A percentile compares a stretch with the other conserved stretches of the same genome.
phyloP scores from a whole-genome alignment of 2,888 invertebrate genomes.

The Eupithecia abbreviata region DNA sequence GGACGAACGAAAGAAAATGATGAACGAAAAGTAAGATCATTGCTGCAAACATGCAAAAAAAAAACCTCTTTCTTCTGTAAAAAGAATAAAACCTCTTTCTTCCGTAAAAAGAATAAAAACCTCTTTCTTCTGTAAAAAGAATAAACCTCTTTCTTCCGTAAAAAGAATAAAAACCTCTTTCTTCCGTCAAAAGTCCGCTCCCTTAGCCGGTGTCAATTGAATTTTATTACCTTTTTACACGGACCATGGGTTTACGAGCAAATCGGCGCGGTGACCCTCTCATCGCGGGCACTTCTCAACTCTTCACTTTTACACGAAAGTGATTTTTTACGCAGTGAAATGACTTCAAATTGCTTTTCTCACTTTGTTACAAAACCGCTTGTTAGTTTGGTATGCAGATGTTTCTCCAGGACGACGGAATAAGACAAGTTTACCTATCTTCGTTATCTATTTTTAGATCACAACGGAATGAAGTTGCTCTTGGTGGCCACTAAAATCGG shows the following conservation, averaged over 20 bases:
- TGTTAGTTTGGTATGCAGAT: conserved; percentile 1
- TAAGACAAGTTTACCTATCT: background rate
- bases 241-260: conserved; percentile 70
- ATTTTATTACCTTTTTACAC: conserved; percentile 76
- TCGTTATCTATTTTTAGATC: background rate
- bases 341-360: conserved; percentile 20
- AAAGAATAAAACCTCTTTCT: no score
- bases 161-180: background rate
- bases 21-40: no score
- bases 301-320: conserved; percentile 36
- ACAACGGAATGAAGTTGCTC: background rate
- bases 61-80: no score
- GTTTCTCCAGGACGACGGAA: background rate
- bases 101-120: no score
- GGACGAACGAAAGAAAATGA: no score
- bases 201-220: conserved; percentile 73
- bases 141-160: no score
- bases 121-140: no score
- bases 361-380: conserved; percentile 24
- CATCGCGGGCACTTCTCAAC: conserved; percentile 38
- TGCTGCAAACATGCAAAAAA: background rate
- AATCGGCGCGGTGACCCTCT: conserved; percentile 64
- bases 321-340: conserved; percentile 42
- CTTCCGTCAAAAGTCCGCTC: background rate
- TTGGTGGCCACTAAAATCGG: no score